Evolutionary conservation across 2,888 invertebrate species (phyloP), one percentile per base, ranked within the genome.

Genomic region (Electrophaes corylata): DNA sequence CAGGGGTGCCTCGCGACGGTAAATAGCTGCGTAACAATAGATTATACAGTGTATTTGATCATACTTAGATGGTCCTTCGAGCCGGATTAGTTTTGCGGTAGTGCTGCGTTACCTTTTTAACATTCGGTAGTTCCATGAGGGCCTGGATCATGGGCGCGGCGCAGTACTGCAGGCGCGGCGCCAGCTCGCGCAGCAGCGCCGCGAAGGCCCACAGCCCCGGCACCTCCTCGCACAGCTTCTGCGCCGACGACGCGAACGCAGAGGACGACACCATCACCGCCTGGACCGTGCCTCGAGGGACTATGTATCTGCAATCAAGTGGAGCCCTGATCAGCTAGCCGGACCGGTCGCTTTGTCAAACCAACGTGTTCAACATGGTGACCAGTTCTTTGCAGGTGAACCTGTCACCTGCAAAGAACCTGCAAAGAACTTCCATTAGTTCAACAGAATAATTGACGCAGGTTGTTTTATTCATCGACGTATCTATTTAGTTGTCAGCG

Each of bases 41-140:
- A n/a, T n/a, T n/a, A n/a, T n/a, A n/a, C n/a, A n/a, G n/a, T n/a
- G n/a, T n/a, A n/a, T n/a, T 1, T 2, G 37, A 4, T 12, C 14
- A 12, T 29, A 1, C 3, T 12, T n/a, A 4, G 12, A 11, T 10
- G 35, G 20, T 33, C 14, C 37, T 16, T 14, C 40, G 19, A 26
- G 3, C 0, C 18, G 0, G 16, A 16, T 16, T 19, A 18, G 19
- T 18, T 37, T 3, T 11, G n/a, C n/a, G n/a, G n/a, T n/a, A n/a
- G n/a, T n/a, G n/a, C n/a, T n/a, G n/a, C 26, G 6, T 14, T 53
- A 83, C 86, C 87, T 96, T 94, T 92, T 96, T 97, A 2, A 99
- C 97, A 16, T 95, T 94, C 1, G 98, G 98, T 67, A 99, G 92
- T 66, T 97, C 96, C 95, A 99, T 94, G 16, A 99, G 92, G 10